These are phyloP conservation scores for Amiota communis DNA, from an alignment of 2,888 invertebrate species.

Conservation along the genomic window DNA sequence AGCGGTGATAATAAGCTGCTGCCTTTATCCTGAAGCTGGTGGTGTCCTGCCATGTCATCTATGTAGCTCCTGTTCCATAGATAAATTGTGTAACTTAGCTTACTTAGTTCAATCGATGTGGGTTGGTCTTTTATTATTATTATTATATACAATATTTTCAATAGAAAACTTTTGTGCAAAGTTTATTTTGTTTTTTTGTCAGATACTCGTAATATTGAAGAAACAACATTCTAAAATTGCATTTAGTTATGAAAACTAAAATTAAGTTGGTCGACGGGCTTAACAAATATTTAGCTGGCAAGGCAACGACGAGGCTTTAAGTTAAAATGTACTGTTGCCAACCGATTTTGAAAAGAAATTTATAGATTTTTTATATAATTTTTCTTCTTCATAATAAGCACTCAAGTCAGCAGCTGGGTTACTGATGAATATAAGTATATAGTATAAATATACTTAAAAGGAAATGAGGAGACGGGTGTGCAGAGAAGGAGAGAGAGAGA, in stretches of 20 bases:
- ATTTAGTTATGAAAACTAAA: too few relatives aligned
- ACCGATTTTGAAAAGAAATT: too few relatives aligned
- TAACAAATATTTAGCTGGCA: too few relatives aligned
- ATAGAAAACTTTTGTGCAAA: neutral
- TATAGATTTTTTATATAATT: neutral
- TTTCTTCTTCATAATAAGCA: neutral
- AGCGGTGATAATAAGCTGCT: neutral
- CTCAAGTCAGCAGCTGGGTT: neutral
- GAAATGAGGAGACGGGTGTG: too few relatives aligned
- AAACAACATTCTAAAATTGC: too few relatives aligned
- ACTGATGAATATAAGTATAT: neutral
- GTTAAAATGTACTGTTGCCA: too few relatives aligned
- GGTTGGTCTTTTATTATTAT: neutral
- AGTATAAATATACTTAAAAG: too few relatives aligned
- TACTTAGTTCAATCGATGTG: neutral
- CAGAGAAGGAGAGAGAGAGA: too few relatives aligned
- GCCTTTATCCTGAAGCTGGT: neutral
- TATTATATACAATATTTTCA: neutral
- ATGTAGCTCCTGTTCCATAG: neutral
- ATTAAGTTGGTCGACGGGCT: too few relatives aligned
- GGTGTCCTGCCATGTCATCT: neutral
- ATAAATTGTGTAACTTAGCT: neutral
- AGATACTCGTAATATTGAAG: neutral
- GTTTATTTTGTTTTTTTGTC: neutral
- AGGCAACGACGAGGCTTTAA: too few relatives aligned